These are phyloP conservation scores for Crotalus helleri DNA, from an alignment of 2,113 vertebrate species.

Conservation along the genomic window DNA sequence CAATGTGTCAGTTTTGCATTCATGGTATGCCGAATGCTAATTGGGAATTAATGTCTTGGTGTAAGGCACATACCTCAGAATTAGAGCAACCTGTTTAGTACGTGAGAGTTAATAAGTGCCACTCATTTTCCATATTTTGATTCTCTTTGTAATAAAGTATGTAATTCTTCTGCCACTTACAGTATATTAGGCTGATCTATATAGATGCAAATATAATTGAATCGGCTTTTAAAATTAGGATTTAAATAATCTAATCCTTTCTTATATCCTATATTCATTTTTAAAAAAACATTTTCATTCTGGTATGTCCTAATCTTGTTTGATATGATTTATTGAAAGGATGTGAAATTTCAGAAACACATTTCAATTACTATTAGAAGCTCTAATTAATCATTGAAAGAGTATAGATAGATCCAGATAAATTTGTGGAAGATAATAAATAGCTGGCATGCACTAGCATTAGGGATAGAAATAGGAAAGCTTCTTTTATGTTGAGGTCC, in stretches of 20 bases:
- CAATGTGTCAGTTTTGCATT: slow-evolving; percentile 37
- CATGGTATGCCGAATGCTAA: slow-evolving; percentile 28
- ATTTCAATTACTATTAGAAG: slow-evolving; percentile 39
- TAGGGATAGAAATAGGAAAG: background rate
- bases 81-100: slow-evolving; percentile 22
- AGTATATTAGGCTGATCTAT: slow-evolving; percentile 22
- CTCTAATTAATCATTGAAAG: slow-evolving; percentile 52
- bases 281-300: background rate
- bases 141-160: slow-evolving; percentile 36
- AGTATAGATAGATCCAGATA: background rate
- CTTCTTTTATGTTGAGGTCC: background rate
- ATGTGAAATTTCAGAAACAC: slow-evolving; percentile 42
- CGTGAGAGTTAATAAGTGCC: background rate
- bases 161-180: slow-evolving; percentile 27
- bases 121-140: slow-evolving; percentile 34
- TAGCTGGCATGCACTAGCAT: background rate
- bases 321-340: slow-evolving; percentile 35
- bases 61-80: slow-evolving; percentile 31
- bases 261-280: slow-evolving; percentile 22
- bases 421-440: background rate
- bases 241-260: slow-evolving; percentile 24
- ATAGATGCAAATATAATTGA: slow-evolving; percentile 30
- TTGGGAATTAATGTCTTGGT: slow-evolving; percentile 46
- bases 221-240: slow-evolving; percentile 31
- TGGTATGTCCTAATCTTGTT: slow-evolving; percentile 22